Base-by-base conservation (phyloP, 2,888 invertebrate genomes). In the Matsumyia berberina region DNA sequence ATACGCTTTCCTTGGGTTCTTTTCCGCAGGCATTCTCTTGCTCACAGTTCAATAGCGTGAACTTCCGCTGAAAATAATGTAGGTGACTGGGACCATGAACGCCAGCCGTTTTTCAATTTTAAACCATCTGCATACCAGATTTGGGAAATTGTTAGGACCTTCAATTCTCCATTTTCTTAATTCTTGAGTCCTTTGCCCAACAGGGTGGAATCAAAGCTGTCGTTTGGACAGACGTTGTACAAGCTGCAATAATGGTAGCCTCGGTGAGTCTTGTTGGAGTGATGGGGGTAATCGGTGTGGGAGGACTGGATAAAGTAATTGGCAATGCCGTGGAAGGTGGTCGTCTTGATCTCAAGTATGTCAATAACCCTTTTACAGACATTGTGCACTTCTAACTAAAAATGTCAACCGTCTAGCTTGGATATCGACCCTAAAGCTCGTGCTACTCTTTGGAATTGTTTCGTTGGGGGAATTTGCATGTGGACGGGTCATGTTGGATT, bases 401-500 rank as follows among this genome's bases (percentile, higher is more conserved):
- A 35, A 7, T 49, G 15, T 15, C 11, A 1, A 19, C 51, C 2
- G 8, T 49, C 17, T 12, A 67, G 46, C 9, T 15, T 58, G 29
- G 66, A 24, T 11, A 44, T 70, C 11, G 55, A 62, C 51, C 39
- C 94, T 15, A 93, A 93, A 58, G 93, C 93, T 46, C 92, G 95
- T 31, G 94, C 94, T 77, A 94, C 95, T 0, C 91, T 95, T 11
- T 95, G 95, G 94, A 93, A 94, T 46, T 92, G 94, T 31, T 88
- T 94, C 11, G 90, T 94, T 60, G 93, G 93, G 9, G 94, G 94
- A 9, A 92, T 93, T 49, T 89, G 93, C 6, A 92, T 94, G 80
- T 94, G 94, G 93, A 92, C 94, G 6, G 92, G 94, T 0, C 94
- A 94, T 88, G 94, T 95, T 88, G 93, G 94, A 11, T 93, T 95